phyloP scores from a whole-genome alignment of 2,797 vertebrate species.

The Pipistrellus pipistrellus region DNA sequence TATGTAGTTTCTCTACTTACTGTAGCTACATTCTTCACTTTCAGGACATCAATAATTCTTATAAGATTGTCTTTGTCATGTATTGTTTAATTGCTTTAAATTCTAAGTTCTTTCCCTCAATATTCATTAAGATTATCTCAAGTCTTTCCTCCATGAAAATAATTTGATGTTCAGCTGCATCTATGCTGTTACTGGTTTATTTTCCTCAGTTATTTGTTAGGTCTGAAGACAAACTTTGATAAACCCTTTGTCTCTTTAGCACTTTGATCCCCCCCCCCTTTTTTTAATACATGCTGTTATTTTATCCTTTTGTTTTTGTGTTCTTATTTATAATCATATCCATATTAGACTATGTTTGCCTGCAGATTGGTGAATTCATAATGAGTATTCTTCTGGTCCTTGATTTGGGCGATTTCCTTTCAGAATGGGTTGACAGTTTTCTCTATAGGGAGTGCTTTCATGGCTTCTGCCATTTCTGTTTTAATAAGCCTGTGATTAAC shows the following conservation, averaged over 20 bases:
- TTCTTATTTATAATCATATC: constrained; percentile 15
- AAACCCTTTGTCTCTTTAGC: not conserved
- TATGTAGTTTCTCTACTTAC: not conserved
- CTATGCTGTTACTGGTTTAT: not conserved
- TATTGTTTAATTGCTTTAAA: not conserved
- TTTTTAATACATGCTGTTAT: not conserved
- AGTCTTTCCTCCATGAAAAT: not conserved
- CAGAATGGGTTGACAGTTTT: not conserved
- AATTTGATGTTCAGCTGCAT: not conserved
- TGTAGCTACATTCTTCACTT: not conserved
- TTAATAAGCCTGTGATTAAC: not conserved
- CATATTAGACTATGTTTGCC: not conserved
- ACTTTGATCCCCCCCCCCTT: not conserved
- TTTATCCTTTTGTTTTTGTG: constrained; percentile 44
- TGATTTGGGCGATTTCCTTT: not conserved
- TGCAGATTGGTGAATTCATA: not conserved
- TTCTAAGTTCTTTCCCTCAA: not conserved
- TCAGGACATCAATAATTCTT: not conserved
- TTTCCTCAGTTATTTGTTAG: constrained; percentile 8
- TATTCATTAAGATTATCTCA: not conserved
- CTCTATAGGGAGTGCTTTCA: not conserved
- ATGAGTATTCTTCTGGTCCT: not conserved
- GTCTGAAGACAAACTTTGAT: constrained; percentile 9
- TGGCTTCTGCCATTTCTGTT: constrained; percentile 8
- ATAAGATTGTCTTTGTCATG: not conserved